These are phyloP conservation scores for Drosophila pseudotalamancana DNA, from an alignment of 2,888 invertebrate species.

Conservation along the genomic window DNA sequence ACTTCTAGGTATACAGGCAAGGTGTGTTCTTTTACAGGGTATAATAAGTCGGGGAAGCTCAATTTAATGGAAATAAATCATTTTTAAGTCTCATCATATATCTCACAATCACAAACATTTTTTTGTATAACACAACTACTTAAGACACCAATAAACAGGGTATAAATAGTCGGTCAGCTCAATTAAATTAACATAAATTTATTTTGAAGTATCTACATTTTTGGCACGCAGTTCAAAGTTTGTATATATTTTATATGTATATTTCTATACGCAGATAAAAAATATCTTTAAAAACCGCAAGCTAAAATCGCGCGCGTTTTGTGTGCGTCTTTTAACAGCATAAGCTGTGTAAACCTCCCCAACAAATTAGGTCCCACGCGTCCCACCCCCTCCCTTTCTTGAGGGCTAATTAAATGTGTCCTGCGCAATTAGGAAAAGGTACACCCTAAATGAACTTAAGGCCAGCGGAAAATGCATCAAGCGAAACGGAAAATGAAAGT, in stretches of 20 bases:
- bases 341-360: neutral
- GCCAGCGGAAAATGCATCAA: constrained; percentile 28
- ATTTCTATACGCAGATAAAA: neutral
- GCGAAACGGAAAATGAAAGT: constrained; percentile 36
- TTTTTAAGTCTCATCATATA: too few relatives aligned
- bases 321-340: neutral
- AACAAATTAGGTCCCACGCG: neutral
- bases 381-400: constrained; percentile 27
- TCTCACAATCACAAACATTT: too few relatives aligned
- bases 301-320: neutral
- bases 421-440: constrained; percentile 51
- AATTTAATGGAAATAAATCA: too few relatives aligned
- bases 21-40: too few relatives aligned
- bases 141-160: too few relatives aligned
- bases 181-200: neutral
- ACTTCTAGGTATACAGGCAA: too few relatives aligned
- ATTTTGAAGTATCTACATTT: neutral
- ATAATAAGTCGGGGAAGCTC: too few relatives aligned
- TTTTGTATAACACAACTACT: too few relatives aligned
- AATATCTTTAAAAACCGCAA: neutral
- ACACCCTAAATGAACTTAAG: constrained; percentile 14
- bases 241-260: neutral
- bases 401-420: constrained; percentile 65
- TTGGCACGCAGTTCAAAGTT: neutral
- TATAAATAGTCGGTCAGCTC: too few relatives aligned